Evolutionary conservation across 2,888 invertebrate genomes (phyloP).

Genomic region (Stenoptilia bipunctidactyla): DNA sequence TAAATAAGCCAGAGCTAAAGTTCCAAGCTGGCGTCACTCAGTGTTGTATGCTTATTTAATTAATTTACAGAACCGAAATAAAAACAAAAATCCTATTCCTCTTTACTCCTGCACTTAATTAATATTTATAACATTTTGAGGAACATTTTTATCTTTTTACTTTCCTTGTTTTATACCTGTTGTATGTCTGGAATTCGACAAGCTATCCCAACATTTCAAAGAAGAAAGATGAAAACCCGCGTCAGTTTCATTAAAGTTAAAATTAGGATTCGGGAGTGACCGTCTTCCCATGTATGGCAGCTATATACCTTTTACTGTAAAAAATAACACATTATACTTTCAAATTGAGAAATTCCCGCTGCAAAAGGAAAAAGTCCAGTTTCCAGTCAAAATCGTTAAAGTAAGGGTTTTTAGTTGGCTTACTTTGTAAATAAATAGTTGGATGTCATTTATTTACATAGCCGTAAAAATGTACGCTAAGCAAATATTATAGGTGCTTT

Average conservation of each 20-base stretch:
- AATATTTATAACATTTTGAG: constrained; percentile 53
- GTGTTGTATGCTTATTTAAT: too few relatives aligned
- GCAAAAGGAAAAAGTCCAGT: constrained; percentile 24
- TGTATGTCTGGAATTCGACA: constrained; percentile 31
- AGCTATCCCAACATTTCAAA: constrained; percentile 18
- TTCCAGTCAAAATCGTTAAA: constrained; percentile 27
- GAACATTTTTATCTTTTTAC: constrained; percentile 51
- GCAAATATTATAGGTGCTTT: too few relatives aligned
- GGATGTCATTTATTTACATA: too few relatives aligned
- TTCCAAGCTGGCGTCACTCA: too few relatives aligned
- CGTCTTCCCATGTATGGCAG: constrained; percentile 32
- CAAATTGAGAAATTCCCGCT: constrained; percentile 40
- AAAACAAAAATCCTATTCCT: too few relatives aligned
- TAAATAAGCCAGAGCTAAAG: too few relatives aligned
- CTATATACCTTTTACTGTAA: constrained; percentile 6
- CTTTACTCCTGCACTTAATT: constrained; percentile 22
- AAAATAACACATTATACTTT: constrained; percentile 47
- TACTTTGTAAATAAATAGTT: too few relatives aligned
- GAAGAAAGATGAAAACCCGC: constrained; percentile 32
- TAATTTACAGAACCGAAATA: too few relatives aligned
- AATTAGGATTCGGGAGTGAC: constrained; percentile 49
- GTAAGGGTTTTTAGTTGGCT: too few relatives aligned
- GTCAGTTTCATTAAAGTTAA: constrained; percentile 53
- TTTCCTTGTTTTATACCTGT: constrained; percentile 29
- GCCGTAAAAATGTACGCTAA: too few relatives aligned